Conservation (phyloP, 2,888 invertebrate genomes). For the Sycophila texana region DNA sequence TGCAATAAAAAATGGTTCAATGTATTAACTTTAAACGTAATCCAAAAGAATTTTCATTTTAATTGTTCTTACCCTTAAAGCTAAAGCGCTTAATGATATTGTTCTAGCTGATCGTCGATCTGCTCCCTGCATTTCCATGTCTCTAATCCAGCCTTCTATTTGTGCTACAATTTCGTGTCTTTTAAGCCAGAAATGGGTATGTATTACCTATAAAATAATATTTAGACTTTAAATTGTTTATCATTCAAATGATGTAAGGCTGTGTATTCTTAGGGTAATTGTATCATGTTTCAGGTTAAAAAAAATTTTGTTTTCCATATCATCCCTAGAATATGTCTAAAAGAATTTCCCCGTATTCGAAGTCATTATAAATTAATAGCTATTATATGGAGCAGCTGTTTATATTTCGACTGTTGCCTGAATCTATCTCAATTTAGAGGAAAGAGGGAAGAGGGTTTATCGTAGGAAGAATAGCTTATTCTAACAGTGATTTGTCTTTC, state of each 20-base stretch:
- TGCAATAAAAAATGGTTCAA: slow-evolving; percentile 71
- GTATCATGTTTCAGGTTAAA: no score
- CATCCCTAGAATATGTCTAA: no score
- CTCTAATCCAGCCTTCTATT: slow-evolving; percentile 92
- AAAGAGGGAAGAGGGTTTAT: no score
- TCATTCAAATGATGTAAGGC: not conserved
- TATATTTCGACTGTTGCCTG: no score
- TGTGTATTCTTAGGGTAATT: not conserved
- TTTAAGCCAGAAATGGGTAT: slow-evolving; percentile 96
- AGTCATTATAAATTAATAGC: no score
- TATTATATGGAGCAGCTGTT: no score
- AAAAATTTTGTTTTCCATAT: no score
- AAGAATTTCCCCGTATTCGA: no score
- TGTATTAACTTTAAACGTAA: not conserved
- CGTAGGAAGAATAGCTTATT: no score
- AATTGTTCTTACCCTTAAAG: slow-evolving; percentile 81
- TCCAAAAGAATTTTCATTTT: not conserved
- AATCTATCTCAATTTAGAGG: no score
- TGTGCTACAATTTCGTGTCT: slow-evolving; percentile 92
- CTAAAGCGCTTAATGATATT: slow-evolving; percentile 84
- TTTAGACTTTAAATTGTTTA: not conserved
- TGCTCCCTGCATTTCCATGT: slow-evolving; percentile 86
- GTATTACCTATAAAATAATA: slow-evolving; percentile 82
- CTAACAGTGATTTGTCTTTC: no score
- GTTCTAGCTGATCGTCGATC: slow-evolving; percentile 88